Evolutionary conservation across 2,888 invertebrate genomes (phyloP).

Genomic region (Drosophila melanosoma): DNA sequence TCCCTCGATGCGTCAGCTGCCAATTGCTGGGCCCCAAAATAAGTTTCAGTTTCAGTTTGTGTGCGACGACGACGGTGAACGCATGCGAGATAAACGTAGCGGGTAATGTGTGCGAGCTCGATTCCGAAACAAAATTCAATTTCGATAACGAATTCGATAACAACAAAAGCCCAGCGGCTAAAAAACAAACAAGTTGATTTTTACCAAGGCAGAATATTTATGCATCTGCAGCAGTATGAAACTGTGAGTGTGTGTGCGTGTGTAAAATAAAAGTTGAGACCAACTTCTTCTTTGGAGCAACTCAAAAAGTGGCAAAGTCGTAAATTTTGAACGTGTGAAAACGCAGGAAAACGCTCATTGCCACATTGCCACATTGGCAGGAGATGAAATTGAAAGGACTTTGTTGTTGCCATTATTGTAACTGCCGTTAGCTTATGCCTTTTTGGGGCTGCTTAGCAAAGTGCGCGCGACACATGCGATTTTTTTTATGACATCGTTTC

Average conservation of each 20-base stretch:
- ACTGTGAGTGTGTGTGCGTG: slow-evolving; percentile 24
- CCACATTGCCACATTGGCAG: slow-evolving; percentile 59
- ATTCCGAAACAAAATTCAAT: slow-evolving; percentile 15
- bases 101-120: slow-evolving; percentile 28
- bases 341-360: slow-evolving; percentile 76
- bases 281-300: slow-evolving; percentile 32
- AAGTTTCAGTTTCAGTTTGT: slow-evolving; percentile 74
- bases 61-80: slow-evolving; percentile 74
- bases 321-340: slow-evolving; percentile 78
- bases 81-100: slow-evolving; percentile 52
- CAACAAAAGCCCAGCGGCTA: slow-evolving; percentile 15
- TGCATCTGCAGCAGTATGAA: slow-evolving; percentile 19
- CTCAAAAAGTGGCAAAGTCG: slow-evolving; percentile 61
- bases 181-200: slow-evolving; percentile 36
- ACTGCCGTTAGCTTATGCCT: slow-evolving; percentile 58
- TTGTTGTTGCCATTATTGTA: slow-evolving; percentile 55
- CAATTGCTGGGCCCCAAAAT: slow-evolving; percentile 67
- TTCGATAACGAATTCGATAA: slow-evolving; percentile 34
- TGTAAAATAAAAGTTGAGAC: slow-evolving; percentile 35
- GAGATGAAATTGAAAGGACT: slow-evolving; percentile 68
- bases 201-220: slow-evolving; percentile 32
- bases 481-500: slow-evolving; percentile 78
- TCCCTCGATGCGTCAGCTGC: slow-evolving; percentile 44
- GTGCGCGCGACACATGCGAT: slow-evolving; percentile 70
- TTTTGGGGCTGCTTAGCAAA: slow-evolving; percentile 66